phyloP scores from a whole-genome alignment of 2,113 vertebrate species.

The Narcine bancroftii region DNA sequence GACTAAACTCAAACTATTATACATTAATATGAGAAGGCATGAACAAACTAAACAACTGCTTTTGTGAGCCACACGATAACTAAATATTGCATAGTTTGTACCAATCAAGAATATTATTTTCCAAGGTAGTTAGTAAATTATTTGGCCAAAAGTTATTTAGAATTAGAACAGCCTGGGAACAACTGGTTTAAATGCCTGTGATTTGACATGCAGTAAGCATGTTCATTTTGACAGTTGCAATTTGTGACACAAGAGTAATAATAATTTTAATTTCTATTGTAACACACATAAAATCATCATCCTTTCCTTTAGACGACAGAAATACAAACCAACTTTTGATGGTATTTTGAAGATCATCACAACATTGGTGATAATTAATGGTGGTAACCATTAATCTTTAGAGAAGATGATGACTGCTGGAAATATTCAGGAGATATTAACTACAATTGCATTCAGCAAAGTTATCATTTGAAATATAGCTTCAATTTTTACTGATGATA shows the following conservation, averaged over 20 bases:
- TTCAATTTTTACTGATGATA: neutral
- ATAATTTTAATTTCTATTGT: neutral
- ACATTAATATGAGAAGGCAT: neutral
- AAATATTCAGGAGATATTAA: neutral
- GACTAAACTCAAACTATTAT: neutral
- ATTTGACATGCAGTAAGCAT: neutral
- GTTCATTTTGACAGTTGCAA: neutral
- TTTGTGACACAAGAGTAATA: neutral
- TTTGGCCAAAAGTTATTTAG: neutral
- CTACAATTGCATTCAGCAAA: neutral
- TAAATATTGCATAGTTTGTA: too few species aligned
- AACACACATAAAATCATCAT: neutral
- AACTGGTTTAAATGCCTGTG: neutral
- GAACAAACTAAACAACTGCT: neutral
- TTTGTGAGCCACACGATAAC: neutral
- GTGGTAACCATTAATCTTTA: neutral
- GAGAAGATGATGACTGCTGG: neutral
- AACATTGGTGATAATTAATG: constrained; percentile 12
- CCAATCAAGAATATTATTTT: neutral
- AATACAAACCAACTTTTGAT: neutral
- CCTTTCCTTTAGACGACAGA: neutral
- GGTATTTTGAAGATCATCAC: neutral
- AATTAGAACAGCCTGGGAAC: neutral
- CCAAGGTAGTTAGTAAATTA: neutral
- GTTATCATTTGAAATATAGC: neutral